phyloP scores from a whole-genome alignment of 2,113 vertebrate genomes.

The Phocoena sinus region DNA sequence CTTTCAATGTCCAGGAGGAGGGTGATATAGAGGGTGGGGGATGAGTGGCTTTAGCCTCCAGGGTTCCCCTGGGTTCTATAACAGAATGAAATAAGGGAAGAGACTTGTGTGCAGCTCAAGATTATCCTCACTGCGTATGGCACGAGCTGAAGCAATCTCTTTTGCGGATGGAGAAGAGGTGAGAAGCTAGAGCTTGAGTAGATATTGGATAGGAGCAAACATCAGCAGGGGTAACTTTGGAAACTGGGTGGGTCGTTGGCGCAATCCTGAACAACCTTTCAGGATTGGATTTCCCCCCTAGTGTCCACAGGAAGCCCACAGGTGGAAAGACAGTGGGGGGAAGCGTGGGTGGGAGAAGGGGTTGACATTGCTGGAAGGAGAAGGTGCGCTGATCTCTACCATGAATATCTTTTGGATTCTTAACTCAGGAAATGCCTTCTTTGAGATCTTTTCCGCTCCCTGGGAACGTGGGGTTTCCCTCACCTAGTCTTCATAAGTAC shows the following conservation, averaged over 20 bases:
- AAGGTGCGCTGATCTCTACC: neutral
- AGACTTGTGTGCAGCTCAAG: neutral
- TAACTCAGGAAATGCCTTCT: neutral
- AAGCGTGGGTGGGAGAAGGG: neutral
- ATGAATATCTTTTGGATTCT: neutral
- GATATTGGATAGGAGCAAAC: neutral
- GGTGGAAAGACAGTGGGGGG: neutral
- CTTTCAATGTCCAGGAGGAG: neutral
- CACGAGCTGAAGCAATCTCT: neutral
- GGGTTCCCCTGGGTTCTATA: neutral
- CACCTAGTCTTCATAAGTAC: neutral
- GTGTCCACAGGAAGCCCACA: neutral
- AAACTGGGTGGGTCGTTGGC: neutral
- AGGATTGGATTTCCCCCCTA: neutral
- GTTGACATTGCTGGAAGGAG: neutral
- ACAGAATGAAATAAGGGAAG: neutral
- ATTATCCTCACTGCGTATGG: neutral
- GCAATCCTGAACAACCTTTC: neutral
- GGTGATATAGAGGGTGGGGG: neutral
- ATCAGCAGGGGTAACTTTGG: neutral
- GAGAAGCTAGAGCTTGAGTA: neutral
- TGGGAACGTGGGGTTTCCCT: neutral
- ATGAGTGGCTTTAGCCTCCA: neutral
- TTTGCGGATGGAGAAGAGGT: neutral
- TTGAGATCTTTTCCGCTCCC: neutral